phyloP scores from a whole-genome alignment of 37 sponge, comb jelly and placozoan genomes.

The Eunapius fragilis region DNA sequence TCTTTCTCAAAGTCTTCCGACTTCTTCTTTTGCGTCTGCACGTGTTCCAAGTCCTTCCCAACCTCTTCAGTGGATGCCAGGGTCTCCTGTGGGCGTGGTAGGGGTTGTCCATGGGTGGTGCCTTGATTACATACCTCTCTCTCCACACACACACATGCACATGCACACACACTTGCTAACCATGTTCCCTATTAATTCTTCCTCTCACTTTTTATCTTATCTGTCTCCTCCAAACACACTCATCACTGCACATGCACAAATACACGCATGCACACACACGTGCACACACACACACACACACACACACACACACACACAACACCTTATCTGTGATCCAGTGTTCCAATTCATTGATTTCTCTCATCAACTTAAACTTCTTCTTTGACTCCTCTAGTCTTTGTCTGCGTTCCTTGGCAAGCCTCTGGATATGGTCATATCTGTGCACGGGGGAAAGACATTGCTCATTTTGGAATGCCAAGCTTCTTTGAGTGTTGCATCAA shows the following conservation, averaged over 20 bases:
- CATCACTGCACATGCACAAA: neutral
- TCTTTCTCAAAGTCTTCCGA: conserved; percentile 86
- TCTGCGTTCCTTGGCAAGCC: conserved; percentile 53
- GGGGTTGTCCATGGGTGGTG: neutral
- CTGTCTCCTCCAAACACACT: too few relatives aligned
- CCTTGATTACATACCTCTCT: neutral
- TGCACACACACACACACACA: neutral
- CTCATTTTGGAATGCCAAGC: too few relatives aligned
- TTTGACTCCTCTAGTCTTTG: conserved; percentile 78
- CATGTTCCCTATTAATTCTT: neutral
- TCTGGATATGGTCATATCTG: conserved; percentile 56
- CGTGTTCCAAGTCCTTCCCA: conserved; percentile 90
- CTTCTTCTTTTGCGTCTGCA: conserved; percentile 72
- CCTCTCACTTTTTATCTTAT: too few relatives aligned
- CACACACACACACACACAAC: neutral
- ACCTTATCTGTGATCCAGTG: conserved; percentile 90
- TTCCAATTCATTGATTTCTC: conserved; percentile 86
- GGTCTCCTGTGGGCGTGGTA: conserved; percentile 44
- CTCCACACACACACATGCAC: neutral
- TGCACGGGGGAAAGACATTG: neutral
- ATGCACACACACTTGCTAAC: neutral
- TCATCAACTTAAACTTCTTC: conserved; percentile 69
- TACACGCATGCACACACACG: neutral
- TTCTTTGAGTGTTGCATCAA: neutral
- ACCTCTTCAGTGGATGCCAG: conserved; percentile 78